phyloP scores from a whole-genome alignment of 2,888 invertebrate species.

The Linnaemya vulpina region DNA sequence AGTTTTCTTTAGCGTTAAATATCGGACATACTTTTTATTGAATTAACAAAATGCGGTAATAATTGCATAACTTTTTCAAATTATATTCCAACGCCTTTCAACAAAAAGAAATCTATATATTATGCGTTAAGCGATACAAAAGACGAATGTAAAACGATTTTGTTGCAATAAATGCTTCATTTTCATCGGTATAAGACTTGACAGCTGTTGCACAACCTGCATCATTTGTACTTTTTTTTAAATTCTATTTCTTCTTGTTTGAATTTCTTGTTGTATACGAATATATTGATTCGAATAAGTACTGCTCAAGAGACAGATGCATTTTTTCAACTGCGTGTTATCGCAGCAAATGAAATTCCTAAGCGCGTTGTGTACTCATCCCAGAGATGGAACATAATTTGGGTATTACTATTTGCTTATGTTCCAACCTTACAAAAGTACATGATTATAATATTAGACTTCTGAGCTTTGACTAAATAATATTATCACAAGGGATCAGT shows the following conservation, averaged over 20 bases:
- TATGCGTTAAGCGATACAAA: slow-evolving; percentile 3
- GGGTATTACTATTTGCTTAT: too few species aligned
- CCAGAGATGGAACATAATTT: too few species aligned
- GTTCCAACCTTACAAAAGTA: too few species aligned
- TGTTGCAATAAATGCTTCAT: slow-evolving; percentile 1
- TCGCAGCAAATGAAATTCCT: slow-evolving; percentile 10
- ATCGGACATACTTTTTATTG: not conserved
- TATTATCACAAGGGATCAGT: too few species aligned
- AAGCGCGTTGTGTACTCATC: not conserved
- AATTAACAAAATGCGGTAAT: not conserved
- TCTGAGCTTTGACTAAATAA: too few species aligned
- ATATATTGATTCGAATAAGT: slow-evolving; percentile 45
- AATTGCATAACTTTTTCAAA: not conserved
- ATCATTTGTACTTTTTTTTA: slow-evolving; percentile 35
- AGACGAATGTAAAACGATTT: not conserved
- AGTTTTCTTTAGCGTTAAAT: not conserved
- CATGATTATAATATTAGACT: too few species aligned
- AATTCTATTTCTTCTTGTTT: not conserved
- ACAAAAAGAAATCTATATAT: not conserved
- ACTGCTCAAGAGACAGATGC: slow-evolving; percentile 51
- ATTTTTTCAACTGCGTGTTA: slow-evolving; percentile 40
- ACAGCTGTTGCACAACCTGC: slow-evolving; percentile 65
- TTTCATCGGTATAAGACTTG: slow-evolving; percentile 3
- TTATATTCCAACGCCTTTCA: slow-evolving; percentile 1
- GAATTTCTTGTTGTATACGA: slow-evolving; percentile 4